Evolutionary conservation across 1,140 invertebrate genomes (phyloP).

Genomic region (Sycobia sp.): DNA sequence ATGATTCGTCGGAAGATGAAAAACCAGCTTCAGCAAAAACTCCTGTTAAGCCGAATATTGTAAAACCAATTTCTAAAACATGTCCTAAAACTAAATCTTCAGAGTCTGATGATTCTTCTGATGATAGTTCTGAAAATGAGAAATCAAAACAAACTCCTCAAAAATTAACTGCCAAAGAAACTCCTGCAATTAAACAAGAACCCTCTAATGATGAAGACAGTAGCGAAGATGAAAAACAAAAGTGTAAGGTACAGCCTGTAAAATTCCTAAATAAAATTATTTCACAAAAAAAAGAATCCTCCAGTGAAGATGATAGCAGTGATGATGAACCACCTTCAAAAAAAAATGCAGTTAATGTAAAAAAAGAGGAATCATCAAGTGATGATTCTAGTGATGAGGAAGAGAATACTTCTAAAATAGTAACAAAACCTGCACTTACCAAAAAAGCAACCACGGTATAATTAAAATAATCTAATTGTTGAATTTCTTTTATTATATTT

Average conservation of each 20-base stretch:
- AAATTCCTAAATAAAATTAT: conserved; percentile 31
- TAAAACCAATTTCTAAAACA: conserved; percentile 29
- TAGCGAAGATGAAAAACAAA: conserved; percentile 43
- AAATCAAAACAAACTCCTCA: not conserved
- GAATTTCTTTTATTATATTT: not conserved
- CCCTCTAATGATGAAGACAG: conserved; percentile 51
- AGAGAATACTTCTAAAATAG: conserved; percentile 28
- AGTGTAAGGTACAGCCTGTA: conserved; percentile 1
- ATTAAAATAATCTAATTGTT: not conserved
- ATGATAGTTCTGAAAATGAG: conserved; percentile 9
- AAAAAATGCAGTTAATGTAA: conserved; percentile 17
- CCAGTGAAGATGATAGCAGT: conserved; percentile 39
- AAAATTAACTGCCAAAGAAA: conserved; percentile 9
- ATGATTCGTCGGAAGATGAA: conserved; percentile 45
- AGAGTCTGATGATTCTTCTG: conserved; percentile 9
- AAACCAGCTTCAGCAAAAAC: conserved; percentile 23
- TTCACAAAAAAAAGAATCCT: conserved; percentile 25
- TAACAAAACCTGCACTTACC: not conserved
- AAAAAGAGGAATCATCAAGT: conserved; percentile 42
- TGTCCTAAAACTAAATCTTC: not conserved
- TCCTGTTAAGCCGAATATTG: not conserved
- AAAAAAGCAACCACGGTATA: conserved; percentile 10
- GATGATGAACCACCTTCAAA: conserved; percentile 37
- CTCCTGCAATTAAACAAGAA: conserved; percentile 33
- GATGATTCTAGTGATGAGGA: conserved; percentile 46